phyloP scores from a whole-genome alignment of 2,797 vertebrate genomes.

The Cetoscarus ocellatus region DNA sequence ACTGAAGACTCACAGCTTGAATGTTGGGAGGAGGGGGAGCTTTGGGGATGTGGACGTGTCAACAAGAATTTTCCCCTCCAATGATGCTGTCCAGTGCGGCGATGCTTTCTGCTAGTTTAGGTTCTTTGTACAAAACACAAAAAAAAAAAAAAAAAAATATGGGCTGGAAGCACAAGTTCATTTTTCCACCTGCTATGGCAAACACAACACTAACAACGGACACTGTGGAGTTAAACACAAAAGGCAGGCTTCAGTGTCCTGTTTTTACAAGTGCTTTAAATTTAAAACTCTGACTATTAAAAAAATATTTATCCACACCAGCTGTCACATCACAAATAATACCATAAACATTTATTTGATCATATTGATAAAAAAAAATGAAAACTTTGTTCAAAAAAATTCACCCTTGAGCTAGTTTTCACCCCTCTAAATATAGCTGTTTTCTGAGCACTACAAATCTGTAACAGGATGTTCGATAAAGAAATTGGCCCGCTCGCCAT shows the following conservation, averaged over 20 bases:
- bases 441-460: slow-evolving; percentile 12
- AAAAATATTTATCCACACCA: slow-evolving; percentile 43
- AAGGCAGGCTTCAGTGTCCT: slow-evolving; percentile 57
- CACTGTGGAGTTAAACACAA: slow-evolving; percentile 62
- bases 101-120: slow-evolving; percentile 21
- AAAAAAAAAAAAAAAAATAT: slow-evolving; percentile 60
- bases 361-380: slow-evolving; percentile 40
- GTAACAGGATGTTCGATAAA: slow-evolving; percentile 11
- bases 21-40: background rate
- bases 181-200: slow-evolving; percentile 76
- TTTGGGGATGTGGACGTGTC: slow-evolving; percentile 35
- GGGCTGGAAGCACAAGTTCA: slow-evolving; percentile 65
- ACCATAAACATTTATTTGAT: slow-evolving; percentile 33
- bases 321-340: slow-evolving; percentile 60
- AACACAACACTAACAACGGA: slow-evolving; percentile 66
- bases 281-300: slow-evolving; percentile 42
- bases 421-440: slow-evolving; percentile 22
- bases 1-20: slow-evolving; percentile 15
- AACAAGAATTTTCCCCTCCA: slow-evolving; percentile 33
- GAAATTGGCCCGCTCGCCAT: slow-evolving; percentile 35
- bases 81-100: background rate
- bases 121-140: slow-evolving; percentile 51
- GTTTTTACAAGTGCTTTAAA: slow-evolving; percentile 52
- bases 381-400: slow-evolving; percentile 41
- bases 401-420: slow-evolving; percentile 33